These are phyloP conservation scores for Dipodomys merriami DNA, from an alignment of 2,113 vertebrate species.

Conservation along the genomic window DNA sequence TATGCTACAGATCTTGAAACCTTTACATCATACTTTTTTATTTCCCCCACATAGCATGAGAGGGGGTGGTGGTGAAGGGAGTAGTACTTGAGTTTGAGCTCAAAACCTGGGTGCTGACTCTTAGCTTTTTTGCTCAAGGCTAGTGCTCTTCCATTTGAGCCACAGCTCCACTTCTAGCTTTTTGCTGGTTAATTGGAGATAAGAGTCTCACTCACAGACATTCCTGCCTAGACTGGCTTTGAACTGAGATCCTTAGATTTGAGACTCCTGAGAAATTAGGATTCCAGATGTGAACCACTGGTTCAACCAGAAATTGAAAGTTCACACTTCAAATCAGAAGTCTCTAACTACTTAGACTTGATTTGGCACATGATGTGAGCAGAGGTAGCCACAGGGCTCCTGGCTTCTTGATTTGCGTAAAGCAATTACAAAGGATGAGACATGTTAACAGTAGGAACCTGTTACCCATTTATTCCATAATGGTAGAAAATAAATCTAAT, in stretches of 20 bases:
- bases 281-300: too few relatives aligned
- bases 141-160: too few relatives aligned
- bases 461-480: conserved; percentile 13
- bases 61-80: too few relatives aligned
- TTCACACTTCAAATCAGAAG: not conserved
- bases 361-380: not conserved
- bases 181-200: too few relatives aligned
- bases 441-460: not conserved
- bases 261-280: too few relatives aligned
- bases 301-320: not conserved
- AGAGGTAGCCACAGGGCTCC: not conserved
- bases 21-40: not conserved
- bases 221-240: too few relatives aligned
- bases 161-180: not conserved
- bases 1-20: not conserved
- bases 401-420: not conserved
- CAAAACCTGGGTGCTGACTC: too few relatives aligned
- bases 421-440: not conserved
- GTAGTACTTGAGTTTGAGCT: too few relatives aligned
- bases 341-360: not conserved
- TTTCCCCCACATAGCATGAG: too few relatives aligned
- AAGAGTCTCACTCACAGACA: too few relatives aligned
- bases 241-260: too few relatives aligned
- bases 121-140: too few relatives aligned
- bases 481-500: conserved; percentile 24